Base-by-base conservation (phyloP, 2,888 invertebrate genomes). In the Oscheius myriophilus region DNA sequence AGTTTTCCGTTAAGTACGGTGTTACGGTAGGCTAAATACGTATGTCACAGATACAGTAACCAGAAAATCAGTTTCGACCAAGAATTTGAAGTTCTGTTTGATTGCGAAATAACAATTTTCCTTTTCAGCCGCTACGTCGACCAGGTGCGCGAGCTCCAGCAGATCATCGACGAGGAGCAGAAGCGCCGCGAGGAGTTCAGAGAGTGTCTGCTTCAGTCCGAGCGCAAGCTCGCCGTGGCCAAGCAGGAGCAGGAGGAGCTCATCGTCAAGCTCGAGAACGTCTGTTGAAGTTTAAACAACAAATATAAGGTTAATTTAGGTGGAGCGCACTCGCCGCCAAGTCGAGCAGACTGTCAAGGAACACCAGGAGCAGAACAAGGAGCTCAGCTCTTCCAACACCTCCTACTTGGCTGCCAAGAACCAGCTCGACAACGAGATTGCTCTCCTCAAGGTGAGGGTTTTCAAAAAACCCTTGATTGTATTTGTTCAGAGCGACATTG, bases 351-450 rank as follows among this genome's bases (percentile, higher is more conserved):
- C 96, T 90, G 91, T 96, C 88, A 92, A 93, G 84, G 97, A 97
- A 89, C 94, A 96, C 87, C 95, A 95, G 89, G 97, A 97, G 90
- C 94, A 95, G 89, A 92, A 96, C 88, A 96, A 95, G 89, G 97
- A 97, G 89, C 91, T 96, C 67, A 92, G 93, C 86, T 94, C 95
- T 83, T 93, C 95, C 89, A 93, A 92, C 89, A 93, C 93, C 79
- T 95, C 95, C 85, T 91, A 96, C 87, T 93, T 93, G 76, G 93
- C 94, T 86, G 94, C 95, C 90, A 97, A 97, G 93, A 94, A 96
- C 92, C 97, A 98, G 91, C 91, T 98, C 89, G 97, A 98, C 89
- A 93, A 94, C 87, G 96, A 97, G 90, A 91, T 97, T 88, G 94
- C 95, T 90, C 95, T 96, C 85, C 92, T 97, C 67, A 79, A 77